Evolutionary conservation across 2,888 invertebrate genomes (phyloP).

Genomic region (Dasypogon diadema): DNA sequence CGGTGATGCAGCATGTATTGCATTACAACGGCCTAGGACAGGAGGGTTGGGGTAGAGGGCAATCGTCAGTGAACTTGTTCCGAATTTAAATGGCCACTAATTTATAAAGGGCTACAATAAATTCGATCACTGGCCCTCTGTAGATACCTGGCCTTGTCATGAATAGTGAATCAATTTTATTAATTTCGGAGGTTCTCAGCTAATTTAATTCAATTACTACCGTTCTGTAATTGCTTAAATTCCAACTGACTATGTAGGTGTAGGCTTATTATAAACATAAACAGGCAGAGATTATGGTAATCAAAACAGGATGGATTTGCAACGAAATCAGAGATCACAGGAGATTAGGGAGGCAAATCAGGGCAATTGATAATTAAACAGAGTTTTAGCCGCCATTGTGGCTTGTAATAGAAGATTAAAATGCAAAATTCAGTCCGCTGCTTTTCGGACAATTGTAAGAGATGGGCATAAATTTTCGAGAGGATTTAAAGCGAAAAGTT

Average conservation of each 20-base stretch:
- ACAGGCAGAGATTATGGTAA: conserved; percentile 15
- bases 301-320: conserved; percentile 2
- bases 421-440: background rate
- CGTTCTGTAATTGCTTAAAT: background rate
- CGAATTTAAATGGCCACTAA: background rate
- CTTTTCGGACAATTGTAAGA: background rate
- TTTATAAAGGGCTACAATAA: background rate
- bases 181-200: background rate
- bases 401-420: background rate
- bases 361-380: background rate
- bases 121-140: background rate
- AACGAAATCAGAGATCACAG: conserved; percentile 14
- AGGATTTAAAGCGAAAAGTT: too few species aligned
- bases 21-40: background rate
- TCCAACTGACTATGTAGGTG: background rate
- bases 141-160: background rate
- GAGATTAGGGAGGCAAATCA: background rate
- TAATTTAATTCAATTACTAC: conserved; percentile 20
- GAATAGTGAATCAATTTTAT: conserved; percentile 17
- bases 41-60: background rate
- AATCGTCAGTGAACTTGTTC: background rate
- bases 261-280: conserved; percentile 4
- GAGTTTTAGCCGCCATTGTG: background rate
- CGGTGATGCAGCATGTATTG: background rate
- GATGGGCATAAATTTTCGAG: background rate